A percentile compares a stretch with the other conserved stretches of the same genome.
Evolutionary conservation across 2,797 vertebrate genomes (phyloP).

Genomic region (Limosa lapponica): DNA sequence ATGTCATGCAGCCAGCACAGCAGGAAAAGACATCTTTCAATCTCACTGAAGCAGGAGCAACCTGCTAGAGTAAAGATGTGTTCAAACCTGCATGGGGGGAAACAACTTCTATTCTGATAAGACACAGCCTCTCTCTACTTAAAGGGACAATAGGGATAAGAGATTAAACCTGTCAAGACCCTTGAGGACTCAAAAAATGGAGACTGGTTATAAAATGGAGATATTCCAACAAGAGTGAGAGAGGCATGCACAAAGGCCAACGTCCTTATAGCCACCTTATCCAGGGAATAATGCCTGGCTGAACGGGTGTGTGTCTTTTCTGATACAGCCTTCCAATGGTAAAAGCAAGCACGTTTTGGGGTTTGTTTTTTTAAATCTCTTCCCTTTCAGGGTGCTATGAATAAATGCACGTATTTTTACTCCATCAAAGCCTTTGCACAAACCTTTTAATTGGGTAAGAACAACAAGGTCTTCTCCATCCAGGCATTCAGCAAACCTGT

Average conservation of each 20-base stretch:
- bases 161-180: neutral
- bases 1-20: neutral
- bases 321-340: neutral
- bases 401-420: neutral
- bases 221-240: neutral
- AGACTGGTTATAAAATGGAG: neutral
- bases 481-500: neutral
- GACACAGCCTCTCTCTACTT: neutral
- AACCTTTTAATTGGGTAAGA: neutral
- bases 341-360: neutral
- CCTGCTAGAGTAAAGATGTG: neutral
- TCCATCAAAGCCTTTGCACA: neutral
- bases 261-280: rapidly evolving
- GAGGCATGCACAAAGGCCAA: neutral
- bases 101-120: neutral
- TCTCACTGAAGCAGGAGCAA: neutral
- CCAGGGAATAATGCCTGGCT: neutral
- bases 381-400: neutral
- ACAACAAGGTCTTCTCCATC: neutral
- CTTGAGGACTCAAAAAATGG: neutral
- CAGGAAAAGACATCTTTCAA: neutral
- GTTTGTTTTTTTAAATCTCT: neutral
- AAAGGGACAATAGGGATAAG: neutral
- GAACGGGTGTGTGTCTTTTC: neutral
- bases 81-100: neutral